Conservation (phyloP, 1,140 invertebrate genomes). For the Scaptomyza pallida region DNA sequence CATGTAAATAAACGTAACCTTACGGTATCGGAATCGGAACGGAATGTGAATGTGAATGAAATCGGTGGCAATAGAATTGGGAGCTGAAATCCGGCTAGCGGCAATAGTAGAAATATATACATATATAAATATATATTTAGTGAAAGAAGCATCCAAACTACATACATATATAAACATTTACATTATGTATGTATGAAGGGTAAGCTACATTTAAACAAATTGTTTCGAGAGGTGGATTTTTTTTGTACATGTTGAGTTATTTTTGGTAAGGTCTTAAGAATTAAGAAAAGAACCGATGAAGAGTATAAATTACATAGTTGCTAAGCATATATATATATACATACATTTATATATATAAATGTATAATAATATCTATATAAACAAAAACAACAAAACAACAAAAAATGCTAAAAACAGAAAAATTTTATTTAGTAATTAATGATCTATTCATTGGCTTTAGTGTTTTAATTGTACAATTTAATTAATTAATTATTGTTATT, state of each 20-base stretch:
- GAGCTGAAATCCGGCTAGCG: constrained; percentile 66
- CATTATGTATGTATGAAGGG: constrained; percentile 5
- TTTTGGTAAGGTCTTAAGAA: constrained; percentile 45
- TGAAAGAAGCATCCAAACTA: constrained; percentile 36
- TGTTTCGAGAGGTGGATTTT: constrained; percentile 43
- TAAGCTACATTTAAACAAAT: constrained; percentile 28
- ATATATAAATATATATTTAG: constrained; percentile 2
- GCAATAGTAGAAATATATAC: constrained; percentile 68
- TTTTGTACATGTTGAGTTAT: constrained; percentile 70
- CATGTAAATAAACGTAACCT: constrained; percentile 59
- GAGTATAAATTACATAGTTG: constrained; percentile 73
- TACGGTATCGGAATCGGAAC: constrained; percentile 20
- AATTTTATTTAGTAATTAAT: constrained; percentile 58
- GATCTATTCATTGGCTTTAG: constrained; percentile 81
- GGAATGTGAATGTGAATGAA: neutral
- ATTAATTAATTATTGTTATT: constrained; percentile 72
- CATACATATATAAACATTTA: constrained; percentile 18
- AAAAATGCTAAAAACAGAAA: constrained; percentile 41
- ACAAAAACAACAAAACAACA: constrained; percentile 22
- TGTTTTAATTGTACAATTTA: constrained; percentile 76
- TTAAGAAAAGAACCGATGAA: constrained; percentile 24
- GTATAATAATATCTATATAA: constrained; percentile 3
- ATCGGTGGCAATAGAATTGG: constrained; percentile 47
- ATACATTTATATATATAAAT: constrained; percentile 5
- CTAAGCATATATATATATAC: constrained; percentile 48